Evolutionary conservation across 1,140 invertebrate genomes (phyloP), one percentile per base, ranked within the genome.

Genomic region (Dolichoris vasculosae): DNA sequence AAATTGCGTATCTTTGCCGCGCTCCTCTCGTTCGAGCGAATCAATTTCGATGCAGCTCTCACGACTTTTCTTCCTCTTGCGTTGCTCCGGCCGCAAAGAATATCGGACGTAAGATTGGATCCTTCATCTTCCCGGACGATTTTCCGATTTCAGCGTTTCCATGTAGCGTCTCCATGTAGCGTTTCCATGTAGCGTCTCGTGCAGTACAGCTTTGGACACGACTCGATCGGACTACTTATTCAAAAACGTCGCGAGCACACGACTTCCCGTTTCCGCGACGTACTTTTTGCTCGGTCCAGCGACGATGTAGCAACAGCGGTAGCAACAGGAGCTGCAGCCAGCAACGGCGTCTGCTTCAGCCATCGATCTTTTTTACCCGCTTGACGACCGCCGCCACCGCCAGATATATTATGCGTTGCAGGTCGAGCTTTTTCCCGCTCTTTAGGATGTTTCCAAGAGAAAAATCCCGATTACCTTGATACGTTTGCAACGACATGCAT

Each of bases 331-430:
- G 63, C 63, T 30, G 15, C 55, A 23, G 38, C 43, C 51, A 48
- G 73, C 3, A 51, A 11, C n/a, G 23, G 55, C 55, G 55, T 11
- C 79, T 82, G 63, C 81, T 83, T 75, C 51, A 32, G 55, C 35
- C 71, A 84, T 84, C 82, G 82, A 84, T 84, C 82, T 77, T 84
- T 83, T 78, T 84, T 78, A 38, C 73, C 59, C 82, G 82, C 82
- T 69, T 84, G 82, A 78, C 82, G 75, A 84, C 82, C 55, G 75
- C 26, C 26, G 64, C 64, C 20, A 20, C 51, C 8, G 43, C 40
- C n/a, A 26, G 1, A 46, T 77, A n/a, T 20, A 51, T 77, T 55
- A 55, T 77, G 32, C 46, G 76, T 46, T 8, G 11, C 17, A 55
- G 30, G 48, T 59, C 30, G 78, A 67, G 78, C 20, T 80, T 80